Base-by-base conservation (phyloP, 2,113 vertebrate genomes). In the Corythaeola cristata region DNA sequence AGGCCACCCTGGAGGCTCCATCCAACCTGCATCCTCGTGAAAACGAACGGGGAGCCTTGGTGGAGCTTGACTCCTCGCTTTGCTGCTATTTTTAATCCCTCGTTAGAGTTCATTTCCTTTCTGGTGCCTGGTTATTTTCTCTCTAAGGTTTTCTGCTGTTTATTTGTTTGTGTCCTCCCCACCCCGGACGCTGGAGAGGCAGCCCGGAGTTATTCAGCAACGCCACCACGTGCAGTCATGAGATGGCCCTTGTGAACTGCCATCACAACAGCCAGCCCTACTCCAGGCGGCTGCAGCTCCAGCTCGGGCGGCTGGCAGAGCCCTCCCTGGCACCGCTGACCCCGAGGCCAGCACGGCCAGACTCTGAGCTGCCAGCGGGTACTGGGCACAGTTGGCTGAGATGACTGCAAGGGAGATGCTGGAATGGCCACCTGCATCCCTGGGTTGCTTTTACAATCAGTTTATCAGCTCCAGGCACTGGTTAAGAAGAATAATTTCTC, bases 61-160 rank as follows among this genome's bases (percentile, higher is more conserved):
- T 4, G 0, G 75, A 80, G 74, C 82, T 71, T 30, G 27, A 63
- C 75, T 91, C 52, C 78, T 88, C 4, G 7, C 82, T 88, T 88
- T 45, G 28, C 93, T 75, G 75, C 94, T 97, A 95, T 97, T 97
- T 97, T 97, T 94, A 95, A 90, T 93, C 72, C 83, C 60, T 91
- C 20, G 21, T 93, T 96, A 79, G 91, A 93, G 91, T 88, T 97
- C 79, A 85, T 96, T 96, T 97, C 87, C 93, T 91, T 97, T 97
- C 90, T 95, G 82, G 91, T 96, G 97, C 85, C 93, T 96, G 95
- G 95, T 97, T 97, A 96, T 97, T 96, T 97, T 95, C 93, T 96
- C 89, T 94, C 77, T 0, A 8, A 95, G 90, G 73, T 90, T 97
- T 97, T 92, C 71, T 96, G 77, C 82, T 24, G 92, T 95, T 96